A percentile compares a stretch with the other conserved stretches of the same genome.
These are phyloP conservation scores for Rhagium mordax DNA, from an alignment of 2,888 invertebrate species.

Conservation along the genomic window DNA sequence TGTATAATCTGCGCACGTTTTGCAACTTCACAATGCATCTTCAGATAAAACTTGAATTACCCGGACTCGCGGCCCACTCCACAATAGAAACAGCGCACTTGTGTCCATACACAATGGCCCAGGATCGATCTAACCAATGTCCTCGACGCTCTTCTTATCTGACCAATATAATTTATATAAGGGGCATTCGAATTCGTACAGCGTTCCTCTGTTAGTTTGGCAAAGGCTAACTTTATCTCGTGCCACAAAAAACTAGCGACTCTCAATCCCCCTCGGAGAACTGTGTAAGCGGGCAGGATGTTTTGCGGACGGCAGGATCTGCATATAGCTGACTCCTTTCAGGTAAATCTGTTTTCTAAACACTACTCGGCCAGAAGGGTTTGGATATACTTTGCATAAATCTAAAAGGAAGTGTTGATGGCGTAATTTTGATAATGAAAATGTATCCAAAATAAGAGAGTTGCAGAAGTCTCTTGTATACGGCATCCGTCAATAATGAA, in stretches of 20 bases:
- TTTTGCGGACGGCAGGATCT: background rate
- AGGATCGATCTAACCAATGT: constrained; percentile 23
- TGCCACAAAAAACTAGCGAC: background rate
- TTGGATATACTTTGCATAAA: too few relatives aligned
- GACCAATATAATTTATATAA: constrained; percentile 31
- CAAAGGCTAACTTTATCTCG: constrained; percentile 22
- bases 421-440: too few relatives aligned
- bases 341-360: too few relatives aligned
- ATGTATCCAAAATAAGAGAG: too few relatives aligned
- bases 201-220: constrained; percentile 8
- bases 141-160: constrained; percentile 33
- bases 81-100: constrained; percentile 27
- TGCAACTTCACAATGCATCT: constrained; percentile 33
- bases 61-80: constrained; percentile 23
- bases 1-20: constrained; percentile 37
- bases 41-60: constrained; percentile 38
- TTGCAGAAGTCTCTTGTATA: too few relatives aligned
- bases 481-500: too few relatives aligned
- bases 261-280: background rate
- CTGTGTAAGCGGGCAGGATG: background rate
- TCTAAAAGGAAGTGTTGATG: too few relatives aligned
- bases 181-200: constrained; percentile 21
- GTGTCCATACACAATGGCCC: constrained; percentile 31
- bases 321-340: background rate
- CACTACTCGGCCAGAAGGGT: too few relatives aligned